Evolutionary conservation across 92 coral and sea anemone genomes (phyloP).

Genomic region (Phenganax stokvisi): DNA sequence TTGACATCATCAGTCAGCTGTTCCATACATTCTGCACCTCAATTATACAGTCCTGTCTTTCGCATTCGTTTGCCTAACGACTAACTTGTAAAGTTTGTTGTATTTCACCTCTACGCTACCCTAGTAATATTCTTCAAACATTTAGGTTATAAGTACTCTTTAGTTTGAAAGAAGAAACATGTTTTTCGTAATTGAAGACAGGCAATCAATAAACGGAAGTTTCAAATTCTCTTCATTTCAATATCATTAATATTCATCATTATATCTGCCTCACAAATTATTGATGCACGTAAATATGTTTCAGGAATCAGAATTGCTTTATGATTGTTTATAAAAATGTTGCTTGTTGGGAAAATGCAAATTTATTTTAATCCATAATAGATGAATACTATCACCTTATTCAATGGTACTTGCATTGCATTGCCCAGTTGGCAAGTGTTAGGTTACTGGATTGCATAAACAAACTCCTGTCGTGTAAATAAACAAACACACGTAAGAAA

Average conservation of each 20-base stretch:
- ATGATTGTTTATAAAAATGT: neutral
- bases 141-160: neutral
- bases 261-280: constrained; percentile 1
- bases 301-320: neutral
- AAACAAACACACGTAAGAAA: too few relatives aligned
- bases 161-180: neutral
- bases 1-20: constrained; percentile 23
- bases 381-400: too few relatives aligned
- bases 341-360: neutral
- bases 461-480: too few relatives aligned
- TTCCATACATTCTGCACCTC: neutral
- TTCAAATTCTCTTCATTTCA: constrained; percentile 9
- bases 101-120: neutral
- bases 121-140: too few relatives aligned
- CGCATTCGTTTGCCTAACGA: too few relatives aligned
- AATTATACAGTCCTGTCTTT: neutral
- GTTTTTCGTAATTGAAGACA: constrained; percentile 11
- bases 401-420: too few relatives aligned
- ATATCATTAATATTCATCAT: constrained; percentile 3
- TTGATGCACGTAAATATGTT: neutral
- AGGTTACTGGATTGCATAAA: too few relatives aligned
- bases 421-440: too few relatives aligned
- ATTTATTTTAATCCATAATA: too few relatives aligned
- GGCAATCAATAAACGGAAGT: constrained; percentile 22
- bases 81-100: too few relatives aligned